Conservation (phyloP, 2,113 vertebrate genomes). For the Epinephelus lanceolatus region DNA sequence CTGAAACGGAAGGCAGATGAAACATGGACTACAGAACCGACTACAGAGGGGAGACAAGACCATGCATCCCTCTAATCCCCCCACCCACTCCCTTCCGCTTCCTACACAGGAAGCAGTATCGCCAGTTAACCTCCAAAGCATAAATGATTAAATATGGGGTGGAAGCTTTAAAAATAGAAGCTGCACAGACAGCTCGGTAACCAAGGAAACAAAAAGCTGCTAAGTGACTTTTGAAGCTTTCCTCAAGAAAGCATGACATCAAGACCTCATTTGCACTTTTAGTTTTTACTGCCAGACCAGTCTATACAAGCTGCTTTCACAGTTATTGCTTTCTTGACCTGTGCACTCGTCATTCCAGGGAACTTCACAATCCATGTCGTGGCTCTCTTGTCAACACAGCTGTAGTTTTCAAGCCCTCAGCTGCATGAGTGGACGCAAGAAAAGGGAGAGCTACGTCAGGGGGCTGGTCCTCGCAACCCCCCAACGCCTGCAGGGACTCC, state of each 20-base stretch:
- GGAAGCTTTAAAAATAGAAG: constrained; percentile 73
- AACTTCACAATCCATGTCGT: neutral
- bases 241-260: constrained; percentile 1
- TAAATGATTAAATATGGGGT: constrained; percentile 81
- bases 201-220: constrained; percentile 30
- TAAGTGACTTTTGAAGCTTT: constrained; percentile 4
- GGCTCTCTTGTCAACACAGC: constrained; percentile 40
- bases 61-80: constrained; percentile 74
- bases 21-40: constrained; percentile 57
- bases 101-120: constrained; percentile 78
- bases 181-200: constrained; percentile 29
- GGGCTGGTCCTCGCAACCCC: neutral
- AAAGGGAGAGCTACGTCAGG: constrained; percentile 34
- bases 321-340: constrained; percentile 31
- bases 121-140: constrained; percentile 66
- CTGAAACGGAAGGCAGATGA: constrained; percentile 63
- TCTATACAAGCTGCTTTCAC: neutral
- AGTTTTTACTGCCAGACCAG: neutral
- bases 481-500: neutral
- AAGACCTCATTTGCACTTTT: constrained; percentile 17
- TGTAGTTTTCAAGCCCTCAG: constrained; percentile 25
- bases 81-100: constrained; percentile 74
- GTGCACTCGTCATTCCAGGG: constrained; percentile 33
- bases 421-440: constrained; percentile 29
- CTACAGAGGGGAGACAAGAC: constrained; percentile 57